Conservation (phyloP, 2,888 invertebrate genomes). For the Elegia similella region DNA sequence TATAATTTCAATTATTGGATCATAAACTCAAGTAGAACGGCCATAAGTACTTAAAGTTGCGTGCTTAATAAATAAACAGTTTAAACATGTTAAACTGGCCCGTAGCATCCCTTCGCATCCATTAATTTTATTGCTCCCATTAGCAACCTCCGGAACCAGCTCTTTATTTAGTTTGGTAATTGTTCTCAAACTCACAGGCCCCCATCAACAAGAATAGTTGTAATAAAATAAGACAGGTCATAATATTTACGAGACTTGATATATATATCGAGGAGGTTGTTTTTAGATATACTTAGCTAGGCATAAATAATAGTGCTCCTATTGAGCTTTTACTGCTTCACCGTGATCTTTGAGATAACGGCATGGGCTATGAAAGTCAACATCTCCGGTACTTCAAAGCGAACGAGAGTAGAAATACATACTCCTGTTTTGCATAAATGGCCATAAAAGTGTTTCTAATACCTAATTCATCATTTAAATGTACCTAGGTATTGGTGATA, state of each 20-base stretch:
- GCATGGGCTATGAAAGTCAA: no score
- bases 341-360: no score
- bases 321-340: no score
- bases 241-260: background rate
- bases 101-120: constrained; percentile 19
- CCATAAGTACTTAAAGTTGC: constrained; percentile 9
- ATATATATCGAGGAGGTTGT: background rate
- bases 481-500: no score
- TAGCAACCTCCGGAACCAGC: constrained; percentile 26
- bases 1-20: background rate
- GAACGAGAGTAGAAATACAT: no score
- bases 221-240: background rate
- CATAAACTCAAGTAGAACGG: background rate
- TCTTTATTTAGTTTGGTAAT: constrained; percentile 44
- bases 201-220: constrained; percentile 31
- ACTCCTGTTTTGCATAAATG: no score
- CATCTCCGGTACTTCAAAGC: no score
- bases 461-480: no score
- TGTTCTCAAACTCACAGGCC: constrained; percentile 48
- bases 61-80: constrained; percentile 7
- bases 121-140: constrained; percentile 30
- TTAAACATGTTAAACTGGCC: constrained; percentile 18
- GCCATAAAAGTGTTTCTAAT: no score
- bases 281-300: no score
- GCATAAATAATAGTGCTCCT: no score